phyloP scores from a whole-genome alignment of 2,888 invertebrate genomes.

The Drosophila lacicola region DNA sequence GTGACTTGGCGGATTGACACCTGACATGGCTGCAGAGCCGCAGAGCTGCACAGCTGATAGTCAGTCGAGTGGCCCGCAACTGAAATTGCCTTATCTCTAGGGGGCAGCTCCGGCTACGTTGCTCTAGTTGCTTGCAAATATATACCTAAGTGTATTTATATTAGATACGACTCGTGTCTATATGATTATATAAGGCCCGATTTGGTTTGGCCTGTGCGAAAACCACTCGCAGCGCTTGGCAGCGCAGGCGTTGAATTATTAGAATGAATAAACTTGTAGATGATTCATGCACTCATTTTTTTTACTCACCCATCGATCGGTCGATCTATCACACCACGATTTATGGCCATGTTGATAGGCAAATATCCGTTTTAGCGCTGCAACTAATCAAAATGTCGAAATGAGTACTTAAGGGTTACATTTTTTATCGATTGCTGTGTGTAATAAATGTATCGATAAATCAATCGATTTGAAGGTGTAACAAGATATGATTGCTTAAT shows the following conservation, averaged over 20 bases:
- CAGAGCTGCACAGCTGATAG: conserved; percentile 37
- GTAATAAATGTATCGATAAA: conserved; percentile 44
- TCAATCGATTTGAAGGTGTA: conserved; percentile 14
- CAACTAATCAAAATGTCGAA: conserved; percentile 41
- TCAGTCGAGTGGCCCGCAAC: conserved; percentile 15
- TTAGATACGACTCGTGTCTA: conserved; percentile 38
- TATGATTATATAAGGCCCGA: conserved; percentile 73
- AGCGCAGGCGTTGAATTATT: conserved; percentile 66
- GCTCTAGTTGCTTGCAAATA: conserved; percentile 31
- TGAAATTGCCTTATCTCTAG: conserved; percentile 39
- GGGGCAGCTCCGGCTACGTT: not conserved
- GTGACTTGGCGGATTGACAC: conserved; percentile 63
- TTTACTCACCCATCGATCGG: conserved; percentile 31
- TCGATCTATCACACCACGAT: conserved; percentile 48
- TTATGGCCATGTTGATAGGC: conserved; percentile 75
- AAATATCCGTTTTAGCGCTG: conserved; percentile 61
- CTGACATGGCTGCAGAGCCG: conserved; percentile 59
- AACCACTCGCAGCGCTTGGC: conserved; percentile 52
- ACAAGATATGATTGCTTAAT: not conserved
- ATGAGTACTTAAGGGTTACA: conserved; percentile 28
- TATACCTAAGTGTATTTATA: conserved; percentile 29
- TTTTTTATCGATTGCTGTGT: conserved; percentile 11
- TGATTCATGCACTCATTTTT: conserved; percentile 55
- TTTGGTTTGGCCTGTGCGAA: conserved; percentile 58
- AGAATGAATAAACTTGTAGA: conserved; percentile 45